phyloP scores from a whole-genome alignment of 2,113 vertebrate species.

The Gasterosteus nipponicus region DNA sequence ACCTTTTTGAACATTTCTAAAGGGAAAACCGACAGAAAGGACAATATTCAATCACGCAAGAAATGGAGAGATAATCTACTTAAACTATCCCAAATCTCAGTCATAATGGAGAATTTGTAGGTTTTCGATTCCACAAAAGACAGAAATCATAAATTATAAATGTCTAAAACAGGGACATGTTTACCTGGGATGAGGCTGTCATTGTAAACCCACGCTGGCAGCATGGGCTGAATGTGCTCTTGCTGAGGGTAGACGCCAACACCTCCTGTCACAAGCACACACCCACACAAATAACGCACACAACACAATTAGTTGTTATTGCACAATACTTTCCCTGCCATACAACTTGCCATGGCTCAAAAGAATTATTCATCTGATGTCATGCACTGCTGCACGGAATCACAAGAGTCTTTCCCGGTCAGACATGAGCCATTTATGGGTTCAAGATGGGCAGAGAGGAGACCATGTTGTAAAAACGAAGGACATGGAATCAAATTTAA shows the following conservation, averaged over 20 bases:
- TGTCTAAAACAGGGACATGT: conserved; percentile 9
- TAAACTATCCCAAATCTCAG: background rate
- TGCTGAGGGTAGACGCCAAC: conserved; percentile 91
- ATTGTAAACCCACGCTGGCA: conserved; percentile 95
- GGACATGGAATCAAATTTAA: conserved; percentile 21
- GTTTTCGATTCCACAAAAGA: conserved; percentile 1
- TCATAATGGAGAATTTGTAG: background rate
- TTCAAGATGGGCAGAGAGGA: conserved; percentile 22
- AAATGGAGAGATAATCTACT: background rate
- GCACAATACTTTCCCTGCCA: conserved; percentile 31
- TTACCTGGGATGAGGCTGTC: conserved; percentile 95
- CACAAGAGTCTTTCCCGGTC: conserved; percentile 44
- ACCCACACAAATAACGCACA: conserved; percentile 36
- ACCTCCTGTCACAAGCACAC: conserved; percentile 78
- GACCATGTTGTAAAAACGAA: conserved; percentile 22
- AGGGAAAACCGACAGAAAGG: conserved; percentile 7
- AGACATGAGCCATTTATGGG: conserved; percentile 41
- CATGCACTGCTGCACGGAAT: conserved; percentile 59
- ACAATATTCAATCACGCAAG: background rate
- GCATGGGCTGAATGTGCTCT: conserved; percentile 90
- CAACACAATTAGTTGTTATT: conserved; percentile 31
- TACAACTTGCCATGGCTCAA: conserved; percentile 49
- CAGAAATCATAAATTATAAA: background rate
- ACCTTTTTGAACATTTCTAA: conserved; percentile 96
- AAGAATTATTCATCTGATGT: conserved; percentile 55